Evolutionary conservation across 2,888 invertebrate genomes (phyloP), one percentile per base, ranked within the genome.

Genomic region (Drosophila mimica): DNA sequence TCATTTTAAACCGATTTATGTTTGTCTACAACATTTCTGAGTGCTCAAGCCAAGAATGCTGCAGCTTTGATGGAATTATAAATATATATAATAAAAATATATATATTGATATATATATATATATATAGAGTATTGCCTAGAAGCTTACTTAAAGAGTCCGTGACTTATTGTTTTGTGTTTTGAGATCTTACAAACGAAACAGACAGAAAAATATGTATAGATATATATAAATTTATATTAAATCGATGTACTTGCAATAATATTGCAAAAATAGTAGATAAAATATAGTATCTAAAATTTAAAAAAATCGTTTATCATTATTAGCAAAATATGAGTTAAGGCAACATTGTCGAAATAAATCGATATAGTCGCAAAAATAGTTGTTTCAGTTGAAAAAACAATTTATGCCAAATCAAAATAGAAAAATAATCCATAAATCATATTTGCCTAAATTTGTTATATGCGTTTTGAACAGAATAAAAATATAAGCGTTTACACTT

Each of bases 1-100:
- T 75, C 57, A 86, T 79, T 74, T 83, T 76, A 67, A 69, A 81
- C 76, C 73, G 73, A 76, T 83, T 81, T 83, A 74, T 68, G 70
- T 70, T 69, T 79, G 67, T 60, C 51, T 34, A 25, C 61, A 74
- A 60, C 31, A 69, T 46, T 72, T 77, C n/a, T 48, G 51, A 59
- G 49, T 40, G 30, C 28, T 25, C 33, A 30, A 40, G 48, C 11
- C 20, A n/a, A 46, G 48, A 52, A 4, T 28, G 13, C 34, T 4
- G 13, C 4, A 25, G 15, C 56, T 56, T 53, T 58, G 52, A 53
- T 15, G n/a, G 46, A 28, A 59, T 43, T 70, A 38, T n/a, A 33
- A 17, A 31, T 28, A 25, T 20, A 43, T 30, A 25, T 25, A 25
- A 25, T 25, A 25, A 25, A 25, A 2, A 25, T 25, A 48, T 36